Base-by-base conservation (phyloP, 2,797 vertebrate species). In the Periophthalmus magnuspinnatus region DNA sequence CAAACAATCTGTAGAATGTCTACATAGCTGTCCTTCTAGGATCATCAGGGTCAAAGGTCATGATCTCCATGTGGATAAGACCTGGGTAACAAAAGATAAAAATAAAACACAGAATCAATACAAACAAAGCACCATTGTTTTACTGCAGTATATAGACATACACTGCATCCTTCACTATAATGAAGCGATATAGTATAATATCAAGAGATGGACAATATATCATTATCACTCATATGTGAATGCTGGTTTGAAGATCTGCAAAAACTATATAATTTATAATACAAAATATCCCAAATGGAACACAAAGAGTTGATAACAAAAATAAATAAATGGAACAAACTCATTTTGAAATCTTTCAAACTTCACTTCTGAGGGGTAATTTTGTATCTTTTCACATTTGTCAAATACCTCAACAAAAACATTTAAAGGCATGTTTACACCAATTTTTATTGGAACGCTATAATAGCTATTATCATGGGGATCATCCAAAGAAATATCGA, bases 11-110 rank as follows among this genome's bases (percentile, higher is more conserved):
- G 13, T 45, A 0, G 13, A 4, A 14, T 14, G 5, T 57, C 81
- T 90, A 94, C 61, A 89, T 89, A 48, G 91, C 91, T 17, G 91
- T 93, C 58, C 86, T 79, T 50, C 84, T 84, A 17, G 93, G 94
- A 77, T 93, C 91, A 47, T 89, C 84, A 34, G 92, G 91, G 78
- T 94, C 93, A 59, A 95, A 95, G 63, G 93, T 94, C 93, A 94
- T 94, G 58, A 94, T 94, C 84, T 95, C 94, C 93, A 95, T 94
- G 79, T 95, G 94, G 82, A 94, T 93, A 47, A 95, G 92, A 83
- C 93, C 92, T 93, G 65, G 58, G 61, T 71, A 70, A 66, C 62
- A 50, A 77, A n/a, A 66, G 59, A 68, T 2, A 21, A 41, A 66
- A 52, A 32, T 9, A 32, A 14, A 28, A 34, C 5, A 48, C 6